Base-by-base conservation (phyloP, 2,797 vertebrate species). In the Setipinna tenuifilis region DNA sequence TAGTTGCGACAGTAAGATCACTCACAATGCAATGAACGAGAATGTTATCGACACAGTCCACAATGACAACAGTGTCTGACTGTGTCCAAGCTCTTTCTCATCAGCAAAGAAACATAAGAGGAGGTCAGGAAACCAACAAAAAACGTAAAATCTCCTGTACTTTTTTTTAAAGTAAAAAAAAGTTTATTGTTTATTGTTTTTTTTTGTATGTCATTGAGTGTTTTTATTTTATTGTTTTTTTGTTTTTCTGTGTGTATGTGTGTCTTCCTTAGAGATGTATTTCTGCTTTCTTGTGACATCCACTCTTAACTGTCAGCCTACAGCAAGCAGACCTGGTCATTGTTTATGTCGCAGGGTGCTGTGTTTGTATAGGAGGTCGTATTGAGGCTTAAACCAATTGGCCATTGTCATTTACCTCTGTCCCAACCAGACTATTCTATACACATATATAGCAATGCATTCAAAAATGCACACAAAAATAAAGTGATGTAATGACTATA, bases 201-300 rank as follows among this genome's bases (percentile, higher is more conserved):
- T 86, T 81, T 41, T 68, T 28, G 78, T 85, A 16, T 84, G 85
- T 86, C 62, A 50, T 89, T 91, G 85, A 50, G 54, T 90, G 89
- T 90, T 44, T 85, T 86, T 90, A 90, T 86, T 91, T 87, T 50
- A 86, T 89, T 80, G 81, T 84, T 41, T 90, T 89, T 83, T 91
- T 88, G 68, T 83, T 91, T 88, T 62, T 83, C 89, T 82, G 87
- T 59, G 83, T 89, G 88, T 92, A 90, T 89, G 86, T 91, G 85
- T 92, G 90, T 93, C 90, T 94, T 96, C 92, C 92, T 95, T 95
- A 94, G 95, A 95, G 93, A 95, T 94, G 93, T 94, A 95, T 96
- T 96, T 96, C 95, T 93, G 95, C 95, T 95, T 93, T 96, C 95
- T 96, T 96, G 95, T 92, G 92, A 95, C 95, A 95, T 95, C 92